Conservation (phyloP, 2,888 invertebrate species). For the Hypolimnas misippus region DNA sequence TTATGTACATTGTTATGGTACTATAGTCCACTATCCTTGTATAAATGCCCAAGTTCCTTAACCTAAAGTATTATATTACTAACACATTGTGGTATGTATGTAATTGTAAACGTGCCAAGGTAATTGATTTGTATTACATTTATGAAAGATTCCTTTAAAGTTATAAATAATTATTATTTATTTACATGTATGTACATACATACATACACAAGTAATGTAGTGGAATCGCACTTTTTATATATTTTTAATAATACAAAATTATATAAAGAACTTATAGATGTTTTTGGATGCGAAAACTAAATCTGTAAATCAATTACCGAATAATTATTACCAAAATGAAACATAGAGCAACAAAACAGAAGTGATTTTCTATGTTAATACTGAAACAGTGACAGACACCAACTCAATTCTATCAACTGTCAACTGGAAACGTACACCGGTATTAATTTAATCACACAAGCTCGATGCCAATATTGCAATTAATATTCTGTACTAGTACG, state of each 20-base stretch:
- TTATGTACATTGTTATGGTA: too few relatives aligned
- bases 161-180: neutral
- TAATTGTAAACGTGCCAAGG: slow-evolving; percentile 18
- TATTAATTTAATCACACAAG: slow-evolving; percentile 1
- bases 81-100: neutral
- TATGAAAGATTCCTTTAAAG: neutral
- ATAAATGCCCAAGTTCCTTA: slow-evolving; percentile 11
- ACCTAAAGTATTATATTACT: slow-evolving; percentile 23
- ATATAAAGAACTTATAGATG: too few relatives aligned
- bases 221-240: too few relatives aligned
- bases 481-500: neutral
- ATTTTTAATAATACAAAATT: too few relatives aligned
- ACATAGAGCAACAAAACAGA: too few relatives aligned
- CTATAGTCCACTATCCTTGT: neutral
- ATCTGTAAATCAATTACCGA: too few relatives aligned
- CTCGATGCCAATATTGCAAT: neutral
- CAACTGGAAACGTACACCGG: neutral
- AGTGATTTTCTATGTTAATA: too few relatives aligned
- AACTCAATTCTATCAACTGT: neutral
- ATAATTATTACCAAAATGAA: too few relatives aligned
- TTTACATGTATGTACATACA: neutral
- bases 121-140: neutral
- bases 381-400: neutral
- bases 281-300: too few relatives aligned
- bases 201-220: too few relatives aligned